Evolutionary conservation across 2,888 invertebrate genomes (phyloP).

Genomic region (Drosophila kanekoi): DNA sequence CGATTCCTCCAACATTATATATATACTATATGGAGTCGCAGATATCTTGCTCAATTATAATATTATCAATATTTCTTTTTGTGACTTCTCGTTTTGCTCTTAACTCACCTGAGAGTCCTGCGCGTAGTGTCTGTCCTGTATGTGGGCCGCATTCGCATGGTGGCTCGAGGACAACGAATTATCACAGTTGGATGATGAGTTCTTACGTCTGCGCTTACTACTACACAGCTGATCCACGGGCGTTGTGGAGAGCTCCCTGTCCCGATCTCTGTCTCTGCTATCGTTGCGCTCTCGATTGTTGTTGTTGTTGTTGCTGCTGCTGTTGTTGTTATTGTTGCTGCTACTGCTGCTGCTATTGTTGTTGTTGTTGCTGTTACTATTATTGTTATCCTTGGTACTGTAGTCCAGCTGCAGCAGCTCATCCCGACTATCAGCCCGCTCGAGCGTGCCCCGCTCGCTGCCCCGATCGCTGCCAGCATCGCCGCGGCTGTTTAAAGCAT

Average conservation of each 20-base stretch:
- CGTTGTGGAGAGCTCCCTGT: conserved; percentile 86
- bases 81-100: not conserved
- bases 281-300: conserved; percentile 63
- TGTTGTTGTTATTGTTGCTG: conserved; percentile 48
- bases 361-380: conserved; percentile 62
- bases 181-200: conserved; percentile 88
- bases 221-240: conserved; percentile 85
- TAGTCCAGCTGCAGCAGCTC: conserved; percentile 85
- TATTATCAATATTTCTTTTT: too few relatives aligned
- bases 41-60: too few relatives aligned
- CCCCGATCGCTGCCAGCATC: conserved; percentile 76
- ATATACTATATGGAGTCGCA: too few relatives aligned
- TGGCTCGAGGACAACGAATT: conserved; percentile 87
- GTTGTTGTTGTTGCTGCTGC: conserved; percentile 44
- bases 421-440: conserved; percentile 84
- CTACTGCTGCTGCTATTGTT: conserved; percentile 50
- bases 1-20: too few relatives aligned
- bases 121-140: conserved; percentile 88
- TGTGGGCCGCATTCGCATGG: conserved; percentile 85
- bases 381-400: conserved; percentile 83
- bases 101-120: conserved; percentile 88
- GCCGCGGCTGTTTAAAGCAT: conserved; percentile 69
- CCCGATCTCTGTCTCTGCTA: conserved; percentile 86
- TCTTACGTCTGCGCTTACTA: conserved; percentile 87
- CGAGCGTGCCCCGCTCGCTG: conserved; percentile 79